Base-by-base conservation (phyloP, 1,140 invertebrate species). In the Drosophila paulistorum region DNA sequence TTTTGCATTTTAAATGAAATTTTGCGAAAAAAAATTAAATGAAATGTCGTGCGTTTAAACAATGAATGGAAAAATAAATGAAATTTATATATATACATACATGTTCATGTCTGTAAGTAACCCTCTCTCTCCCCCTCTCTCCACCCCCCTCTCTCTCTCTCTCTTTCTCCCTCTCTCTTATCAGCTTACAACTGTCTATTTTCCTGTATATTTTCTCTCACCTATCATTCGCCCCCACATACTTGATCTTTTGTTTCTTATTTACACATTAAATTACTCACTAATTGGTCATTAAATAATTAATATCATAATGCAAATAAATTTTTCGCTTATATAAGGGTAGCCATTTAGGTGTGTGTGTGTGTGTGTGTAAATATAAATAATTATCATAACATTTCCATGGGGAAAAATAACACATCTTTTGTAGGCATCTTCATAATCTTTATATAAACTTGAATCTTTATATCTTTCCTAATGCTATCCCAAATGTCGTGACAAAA, bases 261-360 rank as follows among this genome's bases (percentile, higher is more conserved):
- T 7, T 45, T 57, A 42, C 30, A 13, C 55, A 45, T 26, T 60
- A 63, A 63, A 63, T 41, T 20, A 65, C 39, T 14, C 41, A 65
- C 77, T 84, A 84, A 84, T 84, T 84, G 74, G 71, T 59, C 65
- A 84, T 84, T 84, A 74, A 84, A 77, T 79, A 72, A 84, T 84
- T 80, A 77, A 65, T 68, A 84, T 63, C 51, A 69, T 58, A 48
- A 65, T 67, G 80, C 20, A 51, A 51, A 51, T 51, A 51, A 51
- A 51, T 51, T 23, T 51, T 20, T 51, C 30, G 17, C 10, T 9
- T 14, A 14, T 14, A 30, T 35, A 7, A 33, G 11, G 57, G 30
- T 5, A 10, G n/a, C 13, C 7, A 13, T 20, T 14, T 7, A 9
- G 9, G 4, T 51, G 17, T 23, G 7, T 51, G 45, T 23, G 45